phyloP scores from a whole-genome alignment of 2,797 vertebrate genomes.

The Crenichthys baileyi region DNA sequence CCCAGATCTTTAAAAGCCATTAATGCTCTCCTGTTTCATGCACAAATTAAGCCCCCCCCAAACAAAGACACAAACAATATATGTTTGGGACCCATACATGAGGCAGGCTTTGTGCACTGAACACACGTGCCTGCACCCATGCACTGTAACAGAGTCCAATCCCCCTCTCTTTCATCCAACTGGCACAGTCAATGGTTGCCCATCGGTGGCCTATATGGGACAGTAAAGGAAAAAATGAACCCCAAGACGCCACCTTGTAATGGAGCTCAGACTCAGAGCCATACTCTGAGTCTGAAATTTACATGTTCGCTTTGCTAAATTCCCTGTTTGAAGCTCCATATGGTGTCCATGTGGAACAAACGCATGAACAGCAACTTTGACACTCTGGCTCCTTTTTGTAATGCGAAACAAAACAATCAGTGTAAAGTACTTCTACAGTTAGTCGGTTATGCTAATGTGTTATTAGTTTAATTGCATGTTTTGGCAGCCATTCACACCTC shows the following conservation, averaged over 20 bases:
- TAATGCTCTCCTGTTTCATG: conserved; percentile 73
- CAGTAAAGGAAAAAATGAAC: conserved; percentile 63
- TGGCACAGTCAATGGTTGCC: conserved; percentile 58
- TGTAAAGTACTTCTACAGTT: conserved; percentile 55
- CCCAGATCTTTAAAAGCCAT: conserved; percentile 77
- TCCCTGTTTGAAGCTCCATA: conserved; percentile 54
- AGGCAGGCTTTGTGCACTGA: conserved; percentile 7
- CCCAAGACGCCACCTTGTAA: conserved; percentile 57
- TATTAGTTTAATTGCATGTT: conserved; percentile 63
- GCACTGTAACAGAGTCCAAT: conserved; percentile 43
- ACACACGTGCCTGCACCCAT: conserved; percentile 15
- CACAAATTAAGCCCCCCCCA: conserved; percentile 45
- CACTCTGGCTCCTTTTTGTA: conserved; percentile 59
- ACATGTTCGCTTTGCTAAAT: conserved; percentile 52
- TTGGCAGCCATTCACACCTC: conserved; percentile 40
- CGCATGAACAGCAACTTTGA: conserved; percentile 62
- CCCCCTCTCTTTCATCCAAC: conserved; percentile 49
- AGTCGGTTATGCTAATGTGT: conserved; percentile 51
- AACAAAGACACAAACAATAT: conserved; percentile 36
- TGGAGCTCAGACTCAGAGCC: conserved; percentile 54
- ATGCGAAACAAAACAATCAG: conserved; percentile 52
- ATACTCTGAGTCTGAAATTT: conserved; percentile 63
- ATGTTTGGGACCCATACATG: conserved; percentile 39
- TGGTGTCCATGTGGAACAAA: conserved; percentile 55
- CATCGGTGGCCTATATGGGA: conserved; percentile 63